A percentile compares a stretch with the other conserved stretches of the same genome.
These are phyloP conservation scores for Orbicella faveolata DNA, from an alignment of 64 coral and sea anemone species.

Conservation along the genomic window DNA sequence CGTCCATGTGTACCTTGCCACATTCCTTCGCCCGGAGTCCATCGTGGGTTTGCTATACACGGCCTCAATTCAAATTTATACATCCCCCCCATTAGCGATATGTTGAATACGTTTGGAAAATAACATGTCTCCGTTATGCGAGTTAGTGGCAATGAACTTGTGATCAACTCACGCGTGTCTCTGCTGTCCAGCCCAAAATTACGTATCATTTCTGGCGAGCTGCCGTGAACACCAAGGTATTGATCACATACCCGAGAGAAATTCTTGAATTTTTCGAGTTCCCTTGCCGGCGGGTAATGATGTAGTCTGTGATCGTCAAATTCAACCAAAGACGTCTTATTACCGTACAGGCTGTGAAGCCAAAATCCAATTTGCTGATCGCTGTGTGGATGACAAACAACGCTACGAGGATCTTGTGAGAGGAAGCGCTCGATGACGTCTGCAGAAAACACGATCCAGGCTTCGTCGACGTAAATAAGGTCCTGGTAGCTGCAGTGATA, in stretches of 20 bases:
- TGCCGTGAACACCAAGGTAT: conserved; percentile 46
- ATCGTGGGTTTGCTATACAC: conserved; percentile 35
- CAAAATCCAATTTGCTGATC: conserved; percentile 63
- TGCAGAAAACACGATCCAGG: conserved; percentile 44
- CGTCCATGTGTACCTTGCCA: neutral
- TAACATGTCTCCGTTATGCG: neutral
- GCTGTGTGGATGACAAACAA: conserved; percentile 54
- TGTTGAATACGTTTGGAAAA: conserved; percentile 30
- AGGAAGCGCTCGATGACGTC: conserved; percentile 55
- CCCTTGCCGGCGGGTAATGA: conserved; percentile 11
- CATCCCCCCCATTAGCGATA: neutral
- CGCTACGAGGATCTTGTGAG: conserved; percentile 1
- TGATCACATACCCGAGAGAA: neutral
- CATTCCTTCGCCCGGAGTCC: conserved; percentile 21
- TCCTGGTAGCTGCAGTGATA: conserved; percentile 21
- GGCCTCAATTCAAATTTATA: conserved; percentile 56
- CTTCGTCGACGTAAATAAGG: conserved; percentile 54
- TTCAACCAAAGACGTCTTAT: neutral
- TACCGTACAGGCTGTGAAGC: conserved; percentile 14
- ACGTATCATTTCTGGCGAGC: conserved; percentile 6
- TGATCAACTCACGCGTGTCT: neutral
- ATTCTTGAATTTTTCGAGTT: neutral
- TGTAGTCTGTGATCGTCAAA: conserved; percentile 44
- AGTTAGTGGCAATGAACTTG: neutral
- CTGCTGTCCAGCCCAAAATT: conserved; percentile 16